Percentiles rank a stretch among this genome's conserved stretches.
Conservation (phyloP, 2,888 invertebrate species). For the Siphlonurus alternatus region DNA sequence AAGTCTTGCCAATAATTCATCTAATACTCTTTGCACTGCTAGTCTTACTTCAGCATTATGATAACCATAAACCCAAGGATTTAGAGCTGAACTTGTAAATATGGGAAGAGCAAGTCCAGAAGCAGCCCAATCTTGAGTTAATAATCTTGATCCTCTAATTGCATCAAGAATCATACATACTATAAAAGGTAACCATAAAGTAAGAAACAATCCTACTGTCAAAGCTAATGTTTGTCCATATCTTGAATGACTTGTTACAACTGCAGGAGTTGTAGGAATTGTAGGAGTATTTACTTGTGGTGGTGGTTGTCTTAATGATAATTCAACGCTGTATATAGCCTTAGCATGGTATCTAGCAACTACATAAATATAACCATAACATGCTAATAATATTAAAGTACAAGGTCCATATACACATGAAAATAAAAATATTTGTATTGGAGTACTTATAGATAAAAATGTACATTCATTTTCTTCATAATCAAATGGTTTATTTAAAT, state of each 20-base stretch:
- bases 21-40: slow-evolving; percentile 37
- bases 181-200: slow-evolving; percentile 44
- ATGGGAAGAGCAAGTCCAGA: slow-evolving; percentile 40
- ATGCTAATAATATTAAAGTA: slow-evolving; percentile 35
- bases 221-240: slow-evolving; percentile 43
- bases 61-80: slow-evolving; percentile 48
- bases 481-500: neutral
- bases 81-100: slow-evolving; percentile 37
- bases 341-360: slow-evolving; percentile 41
- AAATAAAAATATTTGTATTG: slow-evolving; percentile 37
- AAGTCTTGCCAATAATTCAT: slow-evolving; percentile 23
- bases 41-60: slow-evolving; percentile 40
- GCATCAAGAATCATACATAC: slow-evolving; percentile 20
- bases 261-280: slow-evolving; percentile 13
- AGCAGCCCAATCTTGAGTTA: slow-evolving; percentile 25
- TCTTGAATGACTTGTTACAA: slow-evolving; percentile 20
- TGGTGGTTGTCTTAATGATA: slow-evolving; percentile 30
- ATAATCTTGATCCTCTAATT: slow-evolving; percentile 3
- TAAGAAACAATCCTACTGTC: slow-evolving; percentile 41
- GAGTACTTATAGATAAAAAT: slow-evolving; percentile 31
- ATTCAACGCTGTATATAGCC: slow-evolving; percentile 41
- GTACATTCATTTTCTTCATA: slow-evolving; percentile 25
- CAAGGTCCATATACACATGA: slow-evolving; percentile 42
- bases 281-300: slow-evolving; percentile 25
- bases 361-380: slow-evolving; percentile 43